Conservation (phyloP, 2,797 vertebrate species). For the Holocentrus rufus region DNA sequence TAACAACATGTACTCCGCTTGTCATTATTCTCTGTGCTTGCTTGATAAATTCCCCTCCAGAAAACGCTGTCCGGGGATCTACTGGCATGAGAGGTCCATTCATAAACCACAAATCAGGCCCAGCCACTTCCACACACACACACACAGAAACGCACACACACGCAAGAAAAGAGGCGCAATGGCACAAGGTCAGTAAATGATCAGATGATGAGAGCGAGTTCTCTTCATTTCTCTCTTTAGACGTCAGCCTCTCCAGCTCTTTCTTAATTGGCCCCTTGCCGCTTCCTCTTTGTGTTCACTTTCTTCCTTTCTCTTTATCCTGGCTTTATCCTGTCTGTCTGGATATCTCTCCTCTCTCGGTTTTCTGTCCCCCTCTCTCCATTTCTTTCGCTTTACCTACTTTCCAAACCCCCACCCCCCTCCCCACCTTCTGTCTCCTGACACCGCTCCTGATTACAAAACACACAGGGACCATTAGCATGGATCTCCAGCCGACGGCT, state of each 20-base stretch:
- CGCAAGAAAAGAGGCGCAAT: constrained; percentile 47
- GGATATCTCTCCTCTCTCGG: constrained; percentile 51
- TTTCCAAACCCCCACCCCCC: constrained; percentile 50
- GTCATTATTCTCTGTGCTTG: constrained; percentile 31
- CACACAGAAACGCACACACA: constrained; percentile 11
- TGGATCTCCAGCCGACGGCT: constrained; percentile 60
- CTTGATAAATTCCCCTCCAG: constrained; percentile 34
- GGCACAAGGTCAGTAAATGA: constrained; percentile 70
- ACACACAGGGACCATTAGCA: constrained; percentile 75
- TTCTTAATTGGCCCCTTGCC: constrained; percentile 74
- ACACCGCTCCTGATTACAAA: constrained; percentile 73
- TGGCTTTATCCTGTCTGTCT: constrained; percentile 57
- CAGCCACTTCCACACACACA: background rate
- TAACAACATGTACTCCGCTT: constrained; percentile 49
- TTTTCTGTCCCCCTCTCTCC: constrained; percentile 32
- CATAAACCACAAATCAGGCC: constrained; percentile 30
- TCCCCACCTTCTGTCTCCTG: constrained; percentile 59
- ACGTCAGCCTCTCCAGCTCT: constrained; percentile 61
- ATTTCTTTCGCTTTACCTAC: constrained; percentile 44
- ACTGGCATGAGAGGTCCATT: constrained; percentile 36
- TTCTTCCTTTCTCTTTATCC: constrained; percentile 49
- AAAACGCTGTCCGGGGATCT: constrained; percentile 40
- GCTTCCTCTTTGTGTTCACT: constrained; percentile 55
- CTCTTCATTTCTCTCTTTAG: constrained; percentile 56
- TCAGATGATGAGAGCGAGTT: constrained; percentile 62